Evolutionary conservation across 2,797 vertebrate species (phyloP), one percentile per base, ranked within the genome.

Genomic region (Ataeniobius toweri): DNA sequence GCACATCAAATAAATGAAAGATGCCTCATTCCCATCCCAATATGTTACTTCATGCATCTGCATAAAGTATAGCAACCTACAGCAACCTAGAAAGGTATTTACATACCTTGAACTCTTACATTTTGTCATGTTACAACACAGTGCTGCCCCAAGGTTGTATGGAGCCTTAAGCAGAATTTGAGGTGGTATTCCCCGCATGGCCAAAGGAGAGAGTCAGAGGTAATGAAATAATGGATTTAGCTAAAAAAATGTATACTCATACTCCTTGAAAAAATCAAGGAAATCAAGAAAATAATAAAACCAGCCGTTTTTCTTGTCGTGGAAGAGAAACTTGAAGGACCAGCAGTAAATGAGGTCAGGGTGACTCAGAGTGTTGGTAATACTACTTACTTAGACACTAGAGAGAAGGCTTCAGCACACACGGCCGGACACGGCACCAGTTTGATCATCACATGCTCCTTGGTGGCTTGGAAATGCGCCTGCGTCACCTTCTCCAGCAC

Each of bases 371-470:
- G 63, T 59, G 68, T 28, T 78, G 63, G 22, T 55, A 44, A 4
- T 1, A 13, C 1, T 77, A 94, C 97, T 98, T 93, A 99, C 98
- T 97, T 97, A 80, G 98, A 98, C 88, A 99, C 96, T 69, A 99
- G 96, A 1, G 97, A 97, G 94, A 98, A 99, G 80, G 98, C 98
- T 77, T 98, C 96, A 0, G 98, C 96, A 46, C 98, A 99, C 89
- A 99, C 96, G 6, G 98, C 96, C 1, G 97, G 98, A 90, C 98
- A 99, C 3, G 97, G 94, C 88, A 99, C 97, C 63, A 98, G 95
- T 78, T 96, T 97, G 89, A 99, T 95, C 85, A 96, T 94, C 89
- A 99, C 94, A n/a, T 97, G 98, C 55, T 97, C 96, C 22, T 96
- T 92, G 13, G 96, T 97, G 0, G 98, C 96, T 12, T 98, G 96